Evolutionary conservation across 2,113 vertebrate genomes (phyloP), one percentile per base, ranked within the genome.

Genomic region (Plotosus lineatus): DNA sequence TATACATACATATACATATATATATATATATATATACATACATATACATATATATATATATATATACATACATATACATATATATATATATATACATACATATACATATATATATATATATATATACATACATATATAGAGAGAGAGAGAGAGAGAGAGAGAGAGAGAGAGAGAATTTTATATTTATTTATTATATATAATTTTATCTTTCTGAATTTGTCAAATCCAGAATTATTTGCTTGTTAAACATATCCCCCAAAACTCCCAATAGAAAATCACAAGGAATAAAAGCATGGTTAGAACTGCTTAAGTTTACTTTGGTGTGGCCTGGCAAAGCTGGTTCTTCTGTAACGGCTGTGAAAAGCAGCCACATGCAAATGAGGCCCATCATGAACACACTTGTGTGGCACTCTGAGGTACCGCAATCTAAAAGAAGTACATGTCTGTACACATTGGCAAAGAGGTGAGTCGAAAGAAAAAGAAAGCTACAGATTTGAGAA

Each of bases 361-460:
- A 78, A 72, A 58, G 65, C 26, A 56, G 53, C 42, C 51, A 40
- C 5, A 7, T 51, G 40, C 40, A 74, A 74, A 74, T 17, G 21
- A 8, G 74, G 69, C 68, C 79, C 79, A 80, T 69, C 69, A 46
- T 74, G 56, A 65, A 48, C 56, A 14, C 14, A 0, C 31, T 68
- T n/a, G 36, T 56, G 58, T 55, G 48, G 72, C 42, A 68, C 72
- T 33, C 60, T 55, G 76, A 71, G 56, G 82, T 79, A 76, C 76
- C 53, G 40, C 60, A 71, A 56, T 60, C 46, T 38, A 58, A 53
- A 69, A 58, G 61, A 38, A 56, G 56, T 68, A 58, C 77, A 77
- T 79, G 77, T 31, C 84, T 76, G 33, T 77, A 72, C 80, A 79
- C 53, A 82, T 79, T 66, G 71, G 15, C 46, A 63, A 31, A 28